phyloP scores from a whole-genome alignment of 2,113 vertebrate species.

The Tylochromis polylepis region DNA sequence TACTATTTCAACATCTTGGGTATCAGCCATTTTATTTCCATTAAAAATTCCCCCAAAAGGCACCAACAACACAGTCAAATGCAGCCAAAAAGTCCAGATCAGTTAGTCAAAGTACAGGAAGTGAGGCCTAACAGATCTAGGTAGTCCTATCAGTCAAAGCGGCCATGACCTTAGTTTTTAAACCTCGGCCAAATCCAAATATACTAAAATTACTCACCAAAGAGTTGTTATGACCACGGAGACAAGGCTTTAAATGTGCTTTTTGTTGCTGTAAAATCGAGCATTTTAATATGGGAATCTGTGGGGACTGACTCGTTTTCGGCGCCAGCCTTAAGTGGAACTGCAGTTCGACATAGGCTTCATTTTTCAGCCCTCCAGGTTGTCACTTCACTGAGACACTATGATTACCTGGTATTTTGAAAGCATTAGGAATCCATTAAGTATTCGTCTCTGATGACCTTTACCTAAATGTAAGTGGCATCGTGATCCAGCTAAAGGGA shows the following conservation, averaged over 20 bases:
- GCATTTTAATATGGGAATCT: not conserved
- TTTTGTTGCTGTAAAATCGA: not conserved
- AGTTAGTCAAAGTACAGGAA: not conserved
- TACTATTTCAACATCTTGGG: not conserved
- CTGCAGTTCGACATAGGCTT: not conserved
- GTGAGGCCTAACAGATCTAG: not conserved
- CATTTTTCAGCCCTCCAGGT: not conserved
- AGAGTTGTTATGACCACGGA: not conserved
- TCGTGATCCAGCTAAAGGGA: not conserved
- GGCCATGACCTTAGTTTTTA: not conserved
- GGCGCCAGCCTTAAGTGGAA: not conserved
- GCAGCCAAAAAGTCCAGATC: not conserved
- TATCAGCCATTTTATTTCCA: not conserved
- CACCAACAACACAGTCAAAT: fast-evolving
- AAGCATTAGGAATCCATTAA: not conserved
- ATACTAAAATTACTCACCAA: fast-evolving
- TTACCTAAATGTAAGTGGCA: not conserved
- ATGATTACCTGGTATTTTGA: not conserved
- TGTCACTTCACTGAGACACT: not conserved
- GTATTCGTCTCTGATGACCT: not conserved
- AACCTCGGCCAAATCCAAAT: not conserved
- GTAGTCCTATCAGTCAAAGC: not conserved
- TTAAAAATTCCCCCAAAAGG: not conserved
- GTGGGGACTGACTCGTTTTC: not conserved
- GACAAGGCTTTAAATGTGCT: not conserved